phyloP scores from a whole-genome alignment of 2,888 invertebrate genomes.

The Leucophora obtusa region DNA sequence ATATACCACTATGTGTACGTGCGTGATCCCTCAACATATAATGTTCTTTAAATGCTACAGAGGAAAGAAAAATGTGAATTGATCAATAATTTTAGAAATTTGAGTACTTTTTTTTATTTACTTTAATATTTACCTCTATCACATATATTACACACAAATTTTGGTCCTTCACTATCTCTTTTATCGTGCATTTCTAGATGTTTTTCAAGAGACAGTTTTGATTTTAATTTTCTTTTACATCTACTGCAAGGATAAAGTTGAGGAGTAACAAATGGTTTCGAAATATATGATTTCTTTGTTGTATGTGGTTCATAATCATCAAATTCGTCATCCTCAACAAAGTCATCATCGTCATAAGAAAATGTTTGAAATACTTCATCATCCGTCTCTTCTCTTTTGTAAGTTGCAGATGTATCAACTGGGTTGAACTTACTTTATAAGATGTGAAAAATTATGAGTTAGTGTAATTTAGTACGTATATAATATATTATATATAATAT shows the following conservation, averaged over 20 bases:
- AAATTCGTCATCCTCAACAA: slow-evolving; percentile 26
- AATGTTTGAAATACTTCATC: slow-evolving; percentile 50
- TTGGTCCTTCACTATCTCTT: slow-evolving; percentile 38
- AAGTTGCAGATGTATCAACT: slow-evolving; percentile 11
- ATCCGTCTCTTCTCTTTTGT: slow-evolving; percentile 47
- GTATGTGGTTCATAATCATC: slow-evolving; percentile 18
- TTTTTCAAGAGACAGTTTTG: slow-evolving; percentile 48
- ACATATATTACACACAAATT: slow-evolving; percentile 53
- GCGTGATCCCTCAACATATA: slow-evolving; percentile 50
- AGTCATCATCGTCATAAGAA: slow-evolving; percentile 46
- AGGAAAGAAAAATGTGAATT: not conserved
- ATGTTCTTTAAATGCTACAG: slow-evolving; percentile 6
- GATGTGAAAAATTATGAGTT: not conserved
- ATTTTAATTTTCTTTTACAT: slow-evolving; percentile 55
- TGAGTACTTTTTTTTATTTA: not conserved
- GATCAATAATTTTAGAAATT: not conserved
- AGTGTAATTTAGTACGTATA: not conserved
- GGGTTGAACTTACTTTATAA: slow-evolving; percentile 29
- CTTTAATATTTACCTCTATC: slow-evolving; percentile 47
- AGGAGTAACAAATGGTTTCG: slow-evolving; percentile 9
- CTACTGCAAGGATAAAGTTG: slow-evolving; percentile 40
- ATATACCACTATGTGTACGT: slow-evolving; percentile 50
- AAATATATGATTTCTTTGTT: not conserved
- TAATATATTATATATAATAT: too few species aligned
- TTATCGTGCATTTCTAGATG: slow-evolving; percentile 47